Percentiles rank a stretch among this genome's conserved stretches.
These are phyloP conservation scores for Phalanger gymnotis DNA, from an alignment of 2,797 vertebrate species.

Conservation along the genomic window DNA sequence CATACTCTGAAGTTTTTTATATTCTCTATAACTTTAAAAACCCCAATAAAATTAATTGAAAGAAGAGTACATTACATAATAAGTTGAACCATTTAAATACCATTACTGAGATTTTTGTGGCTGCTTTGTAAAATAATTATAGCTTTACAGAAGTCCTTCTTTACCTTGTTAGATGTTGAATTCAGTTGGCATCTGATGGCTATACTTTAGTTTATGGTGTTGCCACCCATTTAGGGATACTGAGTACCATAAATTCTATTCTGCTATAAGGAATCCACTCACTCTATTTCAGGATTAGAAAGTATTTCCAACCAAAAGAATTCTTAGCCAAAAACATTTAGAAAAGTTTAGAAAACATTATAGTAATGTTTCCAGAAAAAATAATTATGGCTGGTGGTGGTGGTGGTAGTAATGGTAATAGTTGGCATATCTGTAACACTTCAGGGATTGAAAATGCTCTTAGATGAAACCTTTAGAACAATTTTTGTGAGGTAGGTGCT, in stretches of 20 bases:
- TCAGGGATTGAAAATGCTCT: neutral
- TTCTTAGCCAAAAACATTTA: neutral
- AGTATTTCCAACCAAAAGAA: neutral
- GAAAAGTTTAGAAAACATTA: neutral
- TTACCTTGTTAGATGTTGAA: slow-evolving; percentile 28
- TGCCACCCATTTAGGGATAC: neutral
- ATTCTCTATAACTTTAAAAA: slow-evolving; percentile 55
- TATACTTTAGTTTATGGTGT: slow-evolving; percentile 32
- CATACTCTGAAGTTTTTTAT: slow-evolving; percentile 24
- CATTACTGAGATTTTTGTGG: slow-evolving; percentile 43
- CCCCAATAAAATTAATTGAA: slow-evolving; percentile 55
- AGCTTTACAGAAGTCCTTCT: neutral
- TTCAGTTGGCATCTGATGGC: accelerated
- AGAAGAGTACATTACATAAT: slow-evolving; percentile 44
- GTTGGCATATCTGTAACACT: neutral
- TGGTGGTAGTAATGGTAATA: neutral
- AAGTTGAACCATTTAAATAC: slow-evolving; percentile 40
- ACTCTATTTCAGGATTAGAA: neutral
- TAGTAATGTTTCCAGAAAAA: neutral
- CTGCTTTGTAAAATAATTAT: slow-evolving; percentile 22
- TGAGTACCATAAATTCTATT: neutral
- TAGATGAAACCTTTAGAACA: neutral
- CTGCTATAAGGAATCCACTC: neutral
- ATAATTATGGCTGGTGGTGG: neutral
- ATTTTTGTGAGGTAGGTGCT: no score